A percentile compares a stretch with the other conserved stretches of the same genome.
These are phyloP conservation scores for Leptoclinus maculatus DNA, from an alignment of 2,797 vertebrate species.

Conservation along the genomic window DNA sequence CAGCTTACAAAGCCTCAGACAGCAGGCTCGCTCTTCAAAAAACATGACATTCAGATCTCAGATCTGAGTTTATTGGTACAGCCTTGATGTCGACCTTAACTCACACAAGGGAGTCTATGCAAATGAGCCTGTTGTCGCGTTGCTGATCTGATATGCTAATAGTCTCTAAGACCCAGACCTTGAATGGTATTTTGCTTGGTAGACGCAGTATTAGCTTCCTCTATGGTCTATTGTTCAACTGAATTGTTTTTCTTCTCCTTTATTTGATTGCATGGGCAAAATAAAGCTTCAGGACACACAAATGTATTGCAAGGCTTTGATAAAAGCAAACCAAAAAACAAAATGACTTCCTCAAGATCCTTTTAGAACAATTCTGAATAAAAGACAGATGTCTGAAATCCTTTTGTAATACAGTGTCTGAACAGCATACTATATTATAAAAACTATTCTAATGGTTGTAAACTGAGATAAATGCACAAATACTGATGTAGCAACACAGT, in stretches of 20 bases:
- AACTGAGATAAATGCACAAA: neutral
- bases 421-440: neutral
- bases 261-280: neutral
- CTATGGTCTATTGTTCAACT: neutral
- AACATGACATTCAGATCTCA: conserved; percentile 1
- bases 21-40: neutral
- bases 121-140: conserved; percentile 41
- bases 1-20: neutral
- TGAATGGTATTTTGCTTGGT: conserved; percentile 17
- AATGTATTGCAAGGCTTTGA: neutral
- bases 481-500: neutral
- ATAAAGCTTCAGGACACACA: neutral
- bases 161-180: conserved; percentile 14
- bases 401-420: neutral
- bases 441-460: neutral
- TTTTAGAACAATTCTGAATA: neutral
- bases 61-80: conserved; percentile 23
- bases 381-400: neutral
- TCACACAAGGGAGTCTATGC: conserved; percentile 40
- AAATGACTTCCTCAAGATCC: neutral
- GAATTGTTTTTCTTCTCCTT: neutral
- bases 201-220: neutral
- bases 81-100: conserved; percentile 34
- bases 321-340: neutral
- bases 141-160: conserved; percentile 39